These are phyloP conservation scores for Trissolcus basalis DNA, from an alignment of 1,140 invertebrate species.

Conservation along the genomic window DNA sequence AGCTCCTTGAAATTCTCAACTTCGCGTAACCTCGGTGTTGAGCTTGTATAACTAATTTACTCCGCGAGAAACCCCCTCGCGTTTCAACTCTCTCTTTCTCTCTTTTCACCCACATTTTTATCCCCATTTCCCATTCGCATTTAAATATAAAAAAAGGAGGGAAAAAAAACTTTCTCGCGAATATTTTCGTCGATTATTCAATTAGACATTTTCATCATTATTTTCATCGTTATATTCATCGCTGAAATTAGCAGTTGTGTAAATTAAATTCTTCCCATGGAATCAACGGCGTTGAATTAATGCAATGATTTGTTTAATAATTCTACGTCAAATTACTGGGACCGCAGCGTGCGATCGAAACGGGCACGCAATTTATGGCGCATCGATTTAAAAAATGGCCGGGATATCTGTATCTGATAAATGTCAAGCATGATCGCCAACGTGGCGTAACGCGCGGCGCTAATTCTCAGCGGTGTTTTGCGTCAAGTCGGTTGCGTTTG, in stretches of 20 bases:
- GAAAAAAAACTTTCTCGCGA: background rate
- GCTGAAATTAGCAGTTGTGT: no score
- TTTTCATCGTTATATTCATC: background rate
- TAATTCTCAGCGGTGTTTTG: conserved; percentile 57
- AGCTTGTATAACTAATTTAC: conserved; percentile 53
- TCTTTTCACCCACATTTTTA: background rate
- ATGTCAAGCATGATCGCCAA: conserved; percentile 44
- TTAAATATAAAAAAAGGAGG: no score
- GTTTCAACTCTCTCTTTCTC: conserved; percentile 20
- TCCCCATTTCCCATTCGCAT: background rate
- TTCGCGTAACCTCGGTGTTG: conserved; percentile 44
- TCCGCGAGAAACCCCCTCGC: conserved; percentile 37
- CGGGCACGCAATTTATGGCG: conserved; percentile 25
- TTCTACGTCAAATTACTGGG: no score
- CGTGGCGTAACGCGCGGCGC: conserved; percentile 40
- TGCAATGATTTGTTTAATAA: no score
- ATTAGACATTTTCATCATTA: background rate
- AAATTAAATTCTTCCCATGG: no score
- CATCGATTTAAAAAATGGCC: conserved; percentile 35
- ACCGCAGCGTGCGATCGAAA: no score
- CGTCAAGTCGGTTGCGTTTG: conserved; percentile 54
- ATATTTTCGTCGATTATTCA: conserved; percentile 2
- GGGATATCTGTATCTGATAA: conserved; percentile 50
- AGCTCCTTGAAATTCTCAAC: conserved; percentile 57
- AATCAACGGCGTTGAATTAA: no score